These are phyloP conservation scores for Dasyornis broadbenti DNA, from an alignment of 2,113 vertebrate genomes.

Conservation along the genomic window DNA sequence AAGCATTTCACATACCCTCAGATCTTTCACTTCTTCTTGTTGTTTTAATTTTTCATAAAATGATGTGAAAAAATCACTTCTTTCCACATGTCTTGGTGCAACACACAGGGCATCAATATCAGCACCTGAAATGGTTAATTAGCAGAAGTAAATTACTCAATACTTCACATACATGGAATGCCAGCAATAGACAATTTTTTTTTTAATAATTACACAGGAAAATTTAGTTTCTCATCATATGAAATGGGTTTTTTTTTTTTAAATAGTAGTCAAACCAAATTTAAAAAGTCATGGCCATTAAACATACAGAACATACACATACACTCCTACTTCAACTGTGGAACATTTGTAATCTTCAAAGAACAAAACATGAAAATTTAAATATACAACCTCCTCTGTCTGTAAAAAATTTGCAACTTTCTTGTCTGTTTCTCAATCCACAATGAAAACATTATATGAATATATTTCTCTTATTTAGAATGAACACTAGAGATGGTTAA, in stretches of 20 bases:
- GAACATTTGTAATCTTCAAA: not conserved
- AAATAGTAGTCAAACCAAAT: not conserved
- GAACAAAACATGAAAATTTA: not conserved
- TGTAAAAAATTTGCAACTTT: not conserved
- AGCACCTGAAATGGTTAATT: conserved; percentile 74
- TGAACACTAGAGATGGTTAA: not conserved
- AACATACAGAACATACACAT: not conserved
- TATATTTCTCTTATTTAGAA: not conserved
- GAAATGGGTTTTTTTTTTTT: not conserved
- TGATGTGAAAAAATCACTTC: conserved; percentile 87
- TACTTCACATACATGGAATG: not conserved
- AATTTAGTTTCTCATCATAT: not conserved
- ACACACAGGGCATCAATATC: conserved; percentile 91
- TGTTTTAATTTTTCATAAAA: conserved; percentile 89
- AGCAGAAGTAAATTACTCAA: not conserved
- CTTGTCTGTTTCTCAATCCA: not conserved
- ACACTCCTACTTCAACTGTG: not conserved
- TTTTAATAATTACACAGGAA: not conserved
- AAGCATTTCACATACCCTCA: conserved; percentile 74
- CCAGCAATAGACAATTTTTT: not conserved
- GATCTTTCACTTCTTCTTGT: conserved; percentile 87
- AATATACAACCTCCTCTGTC: not conserved
- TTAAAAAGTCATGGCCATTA: not conserved
- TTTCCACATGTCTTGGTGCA: conserved; percentile 84
- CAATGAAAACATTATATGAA: not conserved